Base-by-base conservation (phyloP, 2,113 vertebrate genomes). In the Ictalurus punctatus region DNA sequence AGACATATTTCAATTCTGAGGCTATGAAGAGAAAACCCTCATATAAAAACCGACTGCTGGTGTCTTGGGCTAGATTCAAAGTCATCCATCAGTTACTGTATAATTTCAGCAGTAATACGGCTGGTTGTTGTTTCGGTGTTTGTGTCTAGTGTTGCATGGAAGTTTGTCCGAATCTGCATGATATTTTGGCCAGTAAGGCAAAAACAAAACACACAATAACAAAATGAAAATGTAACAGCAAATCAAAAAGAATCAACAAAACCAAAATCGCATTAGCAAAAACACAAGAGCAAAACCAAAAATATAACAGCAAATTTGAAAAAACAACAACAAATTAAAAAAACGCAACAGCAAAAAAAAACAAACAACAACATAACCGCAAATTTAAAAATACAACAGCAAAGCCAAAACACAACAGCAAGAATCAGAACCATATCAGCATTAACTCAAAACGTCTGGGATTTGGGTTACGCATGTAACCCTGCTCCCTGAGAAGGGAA, bases 1-100 rank as follows among this genome's bases (percentile, higher is more conserved):
- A 17, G 88, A 89, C 83, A 48, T 71, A 85, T 79, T 89, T 89
- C 88, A 79, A 89, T 85, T 89, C 83, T 54, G 52, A 89, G 59
- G 44, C 59, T 67, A 83, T 89, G 88, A 89, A 89, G 83, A 89
- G 83, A 85, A 85, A 65, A 85, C 44, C 27, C 34, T 1, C 37
- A 48, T 85, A 85, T 89, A 69, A 69, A 89, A 89, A 7, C 61
- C 44, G 73, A 89, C 83, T 89, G 88, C 52, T 78, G 23, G 88
- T 67, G 83, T 89, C 88, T 85, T 27, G 6, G 83, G 6, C 40
- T 56, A 71, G n/a, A 58, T 79, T 84, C 37, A 5, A 58, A 89
- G 37, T 76, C 88, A 69, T 89, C 83, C 59, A 85, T 89, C 88
- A 67, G 73, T 0, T 5, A 30, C 54, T 34, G 83, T 67, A 54